Conservation (phyloP, 2,113 vertebrate genomes). For the Chaetorhynchus papuensis region DNA sequence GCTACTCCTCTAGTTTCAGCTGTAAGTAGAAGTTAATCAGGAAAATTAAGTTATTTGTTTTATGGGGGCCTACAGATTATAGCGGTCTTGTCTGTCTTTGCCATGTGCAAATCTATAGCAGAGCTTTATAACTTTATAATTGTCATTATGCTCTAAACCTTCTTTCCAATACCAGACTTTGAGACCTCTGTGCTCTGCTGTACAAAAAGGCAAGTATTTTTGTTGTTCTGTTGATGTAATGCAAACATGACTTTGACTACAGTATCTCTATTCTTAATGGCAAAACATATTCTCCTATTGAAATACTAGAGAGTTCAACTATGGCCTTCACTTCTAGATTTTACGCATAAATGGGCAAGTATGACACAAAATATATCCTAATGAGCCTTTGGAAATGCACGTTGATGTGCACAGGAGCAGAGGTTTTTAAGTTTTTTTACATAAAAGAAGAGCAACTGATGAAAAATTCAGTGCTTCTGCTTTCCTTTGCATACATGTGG, state of each 20-base stretch:
- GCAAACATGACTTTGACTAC: neutral
- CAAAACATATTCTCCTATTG: neutral
- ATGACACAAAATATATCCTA: neutral
- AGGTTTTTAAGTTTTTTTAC: neutral
- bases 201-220: neutral
- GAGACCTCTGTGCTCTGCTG: neutral
- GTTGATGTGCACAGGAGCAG: neutral
- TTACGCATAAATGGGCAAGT: neutral
- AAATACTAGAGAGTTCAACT: neutral
- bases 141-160: neutral
- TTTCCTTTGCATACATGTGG: neutral
- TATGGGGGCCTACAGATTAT: neutral
- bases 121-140: neutral
- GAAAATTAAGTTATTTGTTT: neutral
- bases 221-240: neutral
- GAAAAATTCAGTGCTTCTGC: neutral
- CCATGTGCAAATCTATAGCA: neutral
- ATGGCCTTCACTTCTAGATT: neutral
- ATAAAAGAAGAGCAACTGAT: neutral
- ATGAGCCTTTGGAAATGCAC: neutral
- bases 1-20: neutral
- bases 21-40: neutral
- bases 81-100: neutral
- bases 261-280: neutral
- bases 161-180: neutral